phyloP scores from a whole-genome alignment of 2,888 invertebrate species.

The Bellardia pandia region DNA sequence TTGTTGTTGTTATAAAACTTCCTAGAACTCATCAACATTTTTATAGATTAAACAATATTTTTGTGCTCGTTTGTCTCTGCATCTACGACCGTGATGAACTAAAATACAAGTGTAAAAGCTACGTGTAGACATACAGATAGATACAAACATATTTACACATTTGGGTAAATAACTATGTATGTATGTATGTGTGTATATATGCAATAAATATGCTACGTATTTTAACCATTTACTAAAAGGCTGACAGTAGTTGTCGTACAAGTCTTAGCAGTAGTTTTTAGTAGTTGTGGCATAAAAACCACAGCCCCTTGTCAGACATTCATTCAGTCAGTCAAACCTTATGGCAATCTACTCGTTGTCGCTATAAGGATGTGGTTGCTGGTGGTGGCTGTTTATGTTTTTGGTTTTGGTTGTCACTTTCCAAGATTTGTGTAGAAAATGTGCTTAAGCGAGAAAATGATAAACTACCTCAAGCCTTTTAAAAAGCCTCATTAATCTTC shows the following conservation, averaged over 20 bases:
- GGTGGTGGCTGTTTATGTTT: conserved; percentile 34
- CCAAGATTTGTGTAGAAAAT: conserved; percentile 61
- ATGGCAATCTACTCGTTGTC: conserved; percentile 39
- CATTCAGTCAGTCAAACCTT: conserved; percentile 24
- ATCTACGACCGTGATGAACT: conserved; percentile 35
- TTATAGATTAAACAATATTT: conserved; percentile 62
- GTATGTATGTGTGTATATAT: background rate
- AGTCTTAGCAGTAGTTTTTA: conserved; percentile 22
- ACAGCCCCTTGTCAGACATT: conserved; percentile 62
- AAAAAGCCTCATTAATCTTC: conserved; percentile 83
- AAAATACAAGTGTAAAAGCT: conserved; percentile 31
- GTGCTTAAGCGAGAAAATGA: conserved; percentile 77
- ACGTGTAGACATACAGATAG: conserved; percentile 12
- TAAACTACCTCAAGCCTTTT: conserved; percentile 82
- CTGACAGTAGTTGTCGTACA: conserved; percentile 43
- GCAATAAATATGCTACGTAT: background rate
- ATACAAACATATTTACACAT: background rate
- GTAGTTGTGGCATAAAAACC: conserved; percentile 39
- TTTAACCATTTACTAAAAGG: conserved; percentile 29
- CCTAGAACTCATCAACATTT: conserved; percentile 73
- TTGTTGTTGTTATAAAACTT: conserved; percentile 64
- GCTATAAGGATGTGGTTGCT: conserved; percentile 58
- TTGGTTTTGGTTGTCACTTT: conserved; percentile 59
- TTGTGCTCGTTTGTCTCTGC: conserved; percentile 59
- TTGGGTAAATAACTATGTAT: background rate